Base-by-base conservation (phyloP, 2,888 invertebrate species). In the Hydraecia micacea region DNA sequence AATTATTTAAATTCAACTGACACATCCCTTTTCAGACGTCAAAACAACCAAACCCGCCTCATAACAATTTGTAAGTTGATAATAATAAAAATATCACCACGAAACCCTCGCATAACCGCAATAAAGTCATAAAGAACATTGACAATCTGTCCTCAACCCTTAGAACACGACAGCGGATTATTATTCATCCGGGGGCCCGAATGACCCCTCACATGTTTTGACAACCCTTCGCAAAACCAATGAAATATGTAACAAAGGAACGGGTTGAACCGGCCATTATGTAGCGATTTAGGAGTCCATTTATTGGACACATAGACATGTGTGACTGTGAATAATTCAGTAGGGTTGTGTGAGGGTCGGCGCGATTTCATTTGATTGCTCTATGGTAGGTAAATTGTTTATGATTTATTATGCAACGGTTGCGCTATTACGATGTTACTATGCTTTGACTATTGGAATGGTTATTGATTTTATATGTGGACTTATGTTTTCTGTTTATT, bases 161-260 rank as follows among this genome's bases (percentile, higher is more conserved):
- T 91, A 91, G 90, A 87, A 86, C 82, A 77, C 79, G 75, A 83
- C 78, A 79, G 84, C 79, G 84, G 89, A 93, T 92, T 93, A 90
- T 88, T 91, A 90, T 90, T 91, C 90, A 89, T 84, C 84, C 85
- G 75, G 86, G 92, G 92, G 92, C 90, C 89, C 84, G 71, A 90
- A 88, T 92, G 91, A 93, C 94, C 95, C 95, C 90, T 92, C 91
- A 87, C 88, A 86, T 90, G 90, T 92, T 92, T 90, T 91, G 92
- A 91, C 93, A 92, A 92, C 93, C 93, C 92, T 92, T 90, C 89
- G 89, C 88, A 80, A 91, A 91, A 91, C 93, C 94, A 93, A 94
- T 95, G 94, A 94, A 95, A 95, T 94, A 95, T 95, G 92, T 92
- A 95, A 95, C 95, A 96, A 95, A 95, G 91, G 87, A 94, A 93